Evolutionary conservation across 2,797 vertebrate species (phyloP), one percentile per base, ranked within the genome.

Genomic region (Chiloscyllium punctatum): DNA sequence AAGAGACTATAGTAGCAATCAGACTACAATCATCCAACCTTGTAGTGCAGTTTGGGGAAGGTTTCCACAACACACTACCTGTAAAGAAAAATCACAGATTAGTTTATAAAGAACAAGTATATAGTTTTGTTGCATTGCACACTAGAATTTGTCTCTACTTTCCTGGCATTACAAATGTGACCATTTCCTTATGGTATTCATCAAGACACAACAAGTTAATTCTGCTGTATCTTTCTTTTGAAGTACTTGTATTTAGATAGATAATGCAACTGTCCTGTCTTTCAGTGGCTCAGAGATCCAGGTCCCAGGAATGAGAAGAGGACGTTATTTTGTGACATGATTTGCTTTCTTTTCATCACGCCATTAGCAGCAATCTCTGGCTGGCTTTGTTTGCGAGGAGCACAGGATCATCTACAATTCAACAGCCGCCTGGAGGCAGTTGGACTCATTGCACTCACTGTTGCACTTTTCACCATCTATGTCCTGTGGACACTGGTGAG

Each of bases 381-480:
- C 97, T 99, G 99, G 99, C 98, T 99, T 96, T 99, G 99, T 94
- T 97, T 99, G 95, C 97, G 98, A 0, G 99, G 99, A 0, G 99
- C 99, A 96, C 98, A 99, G 97, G 99, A 99, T 96, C 99, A 99
- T 96, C 96, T 99, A 91, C 98, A 98, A 96, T 98, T 99, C 96
- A 98, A 99, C 95, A 99, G 98, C 97, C 98, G 98, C 48, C 98
- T 99, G 96, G 98, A 99, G 97, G 98, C 99, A 0, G 98, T 99
- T 25, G 99, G 99, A 87, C 98, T 99, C 96, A 99, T 99, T 1
- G 98, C 98, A 16, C 98, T 99, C 96, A 99, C 99, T 96, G 98
- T 99, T 3, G 99, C 99, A 96, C 99, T 99, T 96, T 99, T 99
- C 97, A 99, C 99, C 96, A 99, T 99, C 97, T 99, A 99, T 0